Evolutionary conservation across 1,140 invertebrate genomes (phyloP), one percentile per base, ranked within the genome.

Genomic region (Aphidius gifuensis): DNA sequence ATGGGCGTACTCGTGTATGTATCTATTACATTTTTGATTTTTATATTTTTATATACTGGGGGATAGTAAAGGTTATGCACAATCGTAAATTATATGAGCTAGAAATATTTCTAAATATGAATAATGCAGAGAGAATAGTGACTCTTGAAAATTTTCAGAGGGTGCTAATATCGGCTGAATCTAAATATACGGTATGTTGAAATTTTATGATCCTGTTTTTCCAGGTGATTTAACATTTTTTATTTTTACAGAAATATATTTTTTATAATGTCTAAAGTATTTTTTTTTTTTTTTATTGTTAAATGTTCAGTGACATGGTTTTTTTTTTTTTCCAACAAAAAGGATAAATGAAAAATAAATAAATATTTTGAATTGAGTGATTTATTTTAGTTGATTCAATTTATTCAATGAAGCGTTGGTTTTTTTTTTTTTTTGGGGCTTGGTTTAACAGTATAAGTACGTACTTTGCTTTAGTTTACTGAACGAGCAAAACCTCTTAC

Each of bases 21-120:
- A 61, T 64, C 72, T 68, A 67, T 74, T 73, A 66, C 68, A n/a
- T n/a, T n/a, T n/a, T n/a, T n/a, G n/a, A 59, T 66, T 60, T 68
- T 69, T 55, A 65, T 66, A 66, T 66, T 73, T 66, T 76, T n/a
- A n/a, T 71, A 69, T 70, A 66, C 61, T 66, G 66, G 66, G 66
- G 11, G 21, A n/a, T n/a, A n/a, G 21, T 49, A 2, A n/a, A 4
- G 9, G 6, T 49, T 49, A 45, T 42, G 62, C 39, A 66, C 47
- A 69, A 69, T 70, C 72, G 68, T 76, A 76, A 76, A 74, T 66
- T 75, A 76, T 70, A 76, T 73, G 74, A 75, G 68, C 69, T 75
- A 76, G 74, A 76, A 75, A 73, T 68, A 73, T 23, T 23, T 73
- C 65, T 66, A 69, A 70, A 74, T 70, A 69, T 59, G 61, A 71